Base-by-base conservation (phyloP, 1,140 invertebrate species). In the Bradynema listronoti region DNA sequence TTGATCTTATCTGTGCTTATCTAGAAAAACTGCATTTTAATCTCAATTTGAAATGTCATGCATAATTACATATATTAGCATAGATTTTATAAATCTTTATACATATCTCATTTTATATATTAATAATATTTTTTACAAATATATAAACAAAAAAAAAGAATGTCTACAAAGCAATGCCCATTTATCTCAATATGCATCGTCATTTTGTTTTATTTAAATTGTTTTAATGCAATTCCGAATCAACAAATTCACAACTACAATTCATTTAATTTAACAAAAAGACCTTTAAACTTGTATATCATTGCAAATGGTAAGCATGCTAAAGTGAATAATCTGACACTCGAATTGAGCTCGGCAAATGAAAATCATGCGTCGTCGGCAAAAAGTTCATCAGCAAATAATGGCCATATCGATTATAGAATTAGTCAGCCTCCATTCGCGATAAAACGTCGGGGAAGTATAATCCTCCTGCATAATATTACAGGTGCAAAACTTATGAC, bases 221-320 rank as follows among this genome's bases (percentile, higher is more conserved):
- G 42, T 43, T 43, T 43, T 43, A 4, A 3, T 22, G 27, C 42
- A 43, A 43, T 22, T n/a, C n/a, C n/a, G n/a, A n/a, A n/a, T 43
- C 42, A 43, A 43, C 27, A 9, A 43, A 43, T 3, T 22, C 27
- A 27, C 42, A 9, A 43, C 22, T 22, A 43, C 36, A 9, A 43
- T 43, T 43, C 19, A 43, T n/a, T 61, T 22, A 39, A 63, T 30
- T 42, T 63, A 25, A 50, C 41, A n/a, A 63, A 62, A 33, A 39
- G 61, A 16, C 62, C 61, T 14, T 25, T 63, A 33, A 65, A 68
- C 32, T 58, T 56, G 22, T 66, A 63, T 49, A 63, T 66, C 30
- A 68, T 69, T 39, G 62, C 63, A 32, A 68, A 66, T 39, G 64
- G 66, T 11, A 66, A 66, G 41, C 66, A 61, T 32, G 57, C 66